These are phyloP conservation scores for Beris chalybata DNA, from an alignment of 2,888 invertebrate genomes.

Conservation along the genomic window DNA sequence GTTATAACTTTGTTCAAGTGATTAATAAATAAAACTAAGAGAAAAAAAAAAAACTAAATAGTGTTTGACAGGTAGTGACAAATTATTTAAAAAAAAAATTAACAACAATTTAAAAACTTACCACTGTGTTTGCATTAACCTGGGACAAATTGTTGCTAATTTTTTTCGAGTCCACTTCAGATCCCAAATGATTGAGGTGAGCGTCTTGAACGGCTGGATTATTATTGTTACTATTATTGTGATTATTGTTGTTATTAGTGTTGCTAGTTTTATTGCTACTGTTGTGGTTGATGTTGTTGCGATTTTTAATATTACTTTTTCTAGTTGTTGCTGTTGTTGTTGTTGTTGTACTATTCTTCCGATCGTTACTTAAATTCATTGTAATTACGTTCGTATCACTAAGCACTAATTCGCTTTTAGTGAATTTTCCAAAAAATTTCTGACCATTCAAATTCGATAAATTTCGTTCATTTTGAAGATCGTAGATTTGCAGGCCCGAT, in stretches of 20 bases:
- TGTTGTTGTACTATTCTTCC: slow-evolving; percentile 26
- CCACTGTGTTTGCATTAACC: slow-evolving; percentile 28
- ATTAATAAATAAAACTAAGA: too few relatives aligned
- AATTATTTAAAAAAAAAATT: too few relatives aligned
- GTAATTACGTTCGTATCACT: slow-evolving; percentile 4
- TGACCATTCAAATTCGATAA: slow-evolving; percentile 40
- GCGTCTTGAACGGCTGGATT: slow-evolving; percentile 13
- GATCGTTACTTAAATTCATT: slow-evolving; percentile 21
- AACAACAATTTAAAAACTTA: slow-evolving; percentile 5
- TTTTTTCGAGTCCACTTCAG: slow-evolving; percentile 14
- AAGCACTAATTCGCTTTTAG: slow-evolving; percentile 7
- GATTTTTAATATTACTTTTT: slow-evolving; percentile 37
- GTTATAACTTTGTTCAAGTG: too few relatives aligned
- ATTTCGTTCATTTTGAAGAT: slow-evolving; percentile 44
- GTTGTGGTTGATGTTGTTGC: background rate
- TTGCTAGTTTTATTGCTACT: slow-evolving; percentile 32
- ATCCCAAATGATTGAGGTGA: slow-evolving; percentile 14
- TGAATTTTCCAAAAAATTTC: slow-evolving; percentile 32
- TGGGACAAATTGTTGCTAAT: slow-evolving; percentile 22
- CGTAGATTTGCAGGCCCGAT: slow-evolving; percentile 52
- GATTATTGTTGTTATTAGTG: slow-evolving; percentile 43
- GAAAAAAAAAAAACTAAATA: too few relatives aligned
- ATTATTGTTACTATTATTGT: slow-evolving; percentile 23
- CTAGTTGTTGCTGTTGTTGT: slow-evolving; percentile 8
- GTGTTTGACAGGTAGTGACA: too few relatives aligned